Evolutionary conservation across 2,888 invertebrate genomes (phyloP).

Genomic region (Rhagophthalmus giganteus): DNA sequence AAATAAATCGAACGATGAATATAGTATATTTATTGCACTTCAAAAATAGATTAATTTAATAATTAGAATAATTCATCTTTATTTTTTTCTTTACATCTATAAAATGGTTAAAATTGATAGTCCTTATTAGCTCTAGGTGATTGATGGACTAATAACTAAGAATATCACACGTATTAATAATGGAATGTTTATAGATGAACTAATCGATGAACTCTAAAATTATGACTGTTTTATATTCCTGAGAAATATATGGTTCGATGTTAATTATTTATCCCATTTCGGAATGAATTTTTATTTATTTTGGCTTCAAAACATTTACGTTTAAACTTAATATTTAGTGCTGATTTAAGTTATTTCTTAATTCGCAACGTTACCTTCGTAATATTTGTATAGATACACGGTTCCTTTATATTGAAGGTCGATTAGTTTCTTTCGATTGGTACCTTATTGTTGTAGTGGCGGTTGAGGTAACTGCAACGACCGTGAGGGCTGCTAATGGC

Average conservation of each 20-base stretch:
- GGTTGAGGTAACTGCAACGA: conserved; percentile 38
- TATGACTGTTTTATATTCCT: too few relatives aligned
- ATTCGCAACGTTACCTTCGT: background rate
- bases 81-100: conserved; percentile 8
- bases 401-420: background rate
- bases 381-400: background rate
- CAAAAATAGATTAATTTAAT: too few relatives aligned
- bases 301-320: too few relatives aligned
- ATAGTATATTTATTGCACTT: too few relatives aligned
- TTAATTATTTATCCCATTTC: too few relatives aligned
- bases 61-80: conserved; percentile 4
- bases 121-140: conserved; percentile 13
- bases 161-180: conserved; percentile 9
- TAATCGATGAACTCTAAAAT: too few relatives aligned
- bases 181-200: conserved; percentile 20
- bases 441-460: conserved; percentile 14
- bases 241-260: too few relatives aligned
- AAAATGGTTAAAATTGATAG: conserved; percentile 14
- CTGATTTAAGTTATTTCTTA: background rate
- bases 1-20: too few relatives aligned
- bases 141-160: conserved; percentile 6
- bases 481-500: conserved; percentile 55
- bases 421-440: conserved; percentile 1
- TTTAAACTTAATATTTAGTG: too few relatives aligned
- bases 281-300: too few relatives aligned